Base-by-base conservation (phyloP, 2,797 vertebrate species). In the Hirundo rustica region DNA sequence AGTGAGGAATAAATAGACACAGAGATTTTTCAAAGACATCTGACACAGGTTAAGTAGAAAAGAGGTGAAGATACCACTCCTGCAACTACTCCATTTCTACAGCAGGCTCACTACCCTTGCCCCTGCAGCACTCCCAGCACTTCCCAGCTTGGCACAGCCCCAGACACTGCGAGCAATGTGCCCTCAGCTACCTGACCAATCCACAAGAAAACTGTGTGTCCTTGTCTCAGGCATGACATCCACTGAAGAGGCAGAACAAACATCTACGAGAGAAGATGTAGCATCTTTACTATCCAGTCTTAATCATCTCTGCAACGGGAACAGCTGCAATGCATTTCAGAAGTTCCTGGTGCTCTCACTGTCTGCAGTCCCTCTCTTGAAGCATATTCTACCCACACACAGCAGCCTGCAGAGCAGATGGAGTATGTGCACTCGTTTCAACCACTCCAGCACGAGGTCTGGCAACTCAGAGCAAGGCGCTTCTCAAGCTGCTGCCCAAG, bases 391-490 rank as follows among this genome's bases (percentile, higher is more conserved):
- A 4, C 58, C 36, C 62, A 12, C 50, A 11, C 21, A 2, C 7
- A 51, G 61, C 61, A 90, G 64, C 10, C 45, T 44, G 50, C 45
- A 55, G 44, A 62, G 61, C 88, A 89, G 45, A 51, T 27, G 50
- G 45, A 57, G 14, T 0, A 1, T 0, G 4, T 2, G 7, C 26
- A 16, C 44, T 55, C 1, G 0, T 57, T 78, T 17, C 78, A 70
- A 82, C 51, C 61, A 29, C 71, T n/a, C 16, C 61, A 74, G 53
- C 10, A 20, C 2, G 2, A 38, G 45, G n/a, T 36, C 62, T 78
- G 32, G 32, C 71, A 75, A 17, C 54, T 32, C 3, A n/a, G 25
- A 73, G 34, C 51, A 76, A 60, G 45, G 4, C 5, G 36, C 26
- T 30, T 44, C 25, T 25, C 79, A 27, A 62, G 61, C 66, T 89